Percentiles rank a stretch among this genome's conserved stretches.
Evolutionary conservation across 2,113 vertebrate genomes (phyloP).

Genomic region (Balaenoptera acutorostrata): DNA sequence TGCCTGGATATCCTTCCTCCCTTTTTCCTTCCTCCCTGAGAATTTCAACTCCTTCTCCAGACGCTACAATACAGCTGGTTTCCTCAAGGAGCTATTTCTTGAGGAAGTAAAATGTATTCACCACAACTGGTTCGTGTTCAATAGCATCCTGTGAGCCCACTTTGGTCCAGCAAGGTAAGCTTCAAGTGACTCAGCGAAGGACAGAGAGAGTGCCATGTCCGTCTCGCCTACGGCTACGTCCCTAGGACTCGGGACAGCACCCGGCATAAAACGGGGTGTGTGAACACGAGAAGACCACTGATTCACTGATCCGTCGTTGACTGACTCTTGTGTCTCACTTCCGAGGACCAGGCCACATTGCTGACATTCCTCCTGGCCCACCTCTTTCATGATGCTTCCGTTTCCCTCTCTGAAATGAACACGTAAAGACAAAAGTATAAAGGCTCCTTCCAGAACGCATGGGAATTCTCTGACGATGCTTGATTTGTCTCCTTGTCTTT

Average conservation of each 20-base stretch:
- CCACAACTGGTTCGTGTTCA: not conserved
- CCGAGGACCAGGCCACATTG: too few species aligned
- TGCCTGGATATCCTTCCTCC: not conserved
- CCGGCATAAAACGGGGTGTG: fast-evolving
- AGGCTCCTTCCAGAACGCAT: not conserved
- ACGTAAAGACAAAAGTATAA: not conserved
- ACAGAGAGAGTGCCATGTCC: not conserved
- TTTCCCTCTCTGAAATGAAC: not conserved
- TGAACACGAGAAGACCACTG: not conserved
- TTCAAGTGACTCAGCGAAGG: fast-evolving
- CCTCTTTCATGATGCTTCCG: not conserved
- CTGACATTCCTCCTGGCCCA: not conserved
- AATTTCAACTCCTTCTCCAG: not conserved
- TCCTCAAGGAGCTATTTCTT: not conserved
- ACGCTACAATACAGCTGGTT: not conserved
- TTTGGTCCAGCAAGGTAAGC: not conserved
- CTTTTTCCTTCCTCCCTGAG: not conserved
- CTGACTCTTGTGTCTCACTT: not conserved
- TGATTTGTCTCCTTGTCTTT: not conserved
- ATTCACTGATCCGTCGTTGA: not conserved
- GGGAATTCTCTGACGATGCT: not conserved
- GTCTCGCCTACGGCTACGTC: not conserved
- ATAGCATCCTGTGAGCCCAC: too few species aligned
- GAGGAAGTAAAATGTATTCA: not conserved
- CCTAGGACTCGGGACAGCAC: not conserved